Base-by-base conservation (phyloP, 2,888 invertebrate genomes). In the Agrochola lota region DNA sequence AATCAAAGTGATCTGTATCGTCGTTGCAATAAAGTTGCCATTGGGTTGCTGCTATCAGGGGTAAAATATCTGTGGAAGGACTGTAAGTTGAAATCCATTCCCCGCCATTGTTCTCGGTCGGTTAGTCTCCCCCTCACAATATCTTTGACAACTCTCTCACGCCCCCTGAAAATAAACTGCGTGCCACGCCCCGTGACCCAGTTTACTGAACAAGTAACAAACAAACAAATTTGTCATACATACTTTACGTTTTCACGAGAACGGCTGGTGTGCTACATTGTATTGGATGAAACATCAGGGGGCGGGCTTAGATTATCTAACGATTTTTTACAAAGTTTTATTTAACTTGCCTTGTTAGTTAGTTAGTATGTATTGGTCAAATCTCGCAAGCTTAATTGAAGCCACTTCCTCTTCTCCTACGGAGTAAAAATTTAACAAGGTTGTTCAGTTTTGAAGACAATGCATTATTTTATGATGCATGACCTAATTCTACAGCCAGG, bases 151-250 rank as follows among this genome's bases (percentile, higher is more conserved):
- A 40, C 15, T 20, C 30, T 11, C 43, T 30, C 35, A 59, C 68
- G 66, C 81, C 82, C 71, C 46, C 46, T 26, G 43, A 52, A 68
- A 81, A 77, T 64, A 59, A 68, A 59, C 4, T n/a, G n/a, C 8
- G 1, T 55, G 57, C 0, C 59, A 43, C 59, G 72, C 79, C 78
- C 64, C n/a, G n/a, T 23, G 23, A 35, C 11, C 73, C 35, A 80
- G 0, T 74, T 78, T 2, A 23, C 26, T 57, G 5, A 57, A 35
- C n/a, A 20, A 35, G 35, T 30, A 35, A 5, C 30, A 30, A 30
- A 30, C 4, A 43, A 30, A 52, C 46, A 23, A 30, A n/a, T 46
- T 26, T 55, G 15, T 30, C 30, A 46, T 35, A 46, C 26, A 57
- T 43, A 26, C 20, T 55, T 59, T 7, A 52, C 23, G n/a, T 43